Evolutionary conservation across 2,113 vertebrate species (phyloP), one percentile per base, ranked within the genome.

Genomic region (Athene cunicularia): DNA sequence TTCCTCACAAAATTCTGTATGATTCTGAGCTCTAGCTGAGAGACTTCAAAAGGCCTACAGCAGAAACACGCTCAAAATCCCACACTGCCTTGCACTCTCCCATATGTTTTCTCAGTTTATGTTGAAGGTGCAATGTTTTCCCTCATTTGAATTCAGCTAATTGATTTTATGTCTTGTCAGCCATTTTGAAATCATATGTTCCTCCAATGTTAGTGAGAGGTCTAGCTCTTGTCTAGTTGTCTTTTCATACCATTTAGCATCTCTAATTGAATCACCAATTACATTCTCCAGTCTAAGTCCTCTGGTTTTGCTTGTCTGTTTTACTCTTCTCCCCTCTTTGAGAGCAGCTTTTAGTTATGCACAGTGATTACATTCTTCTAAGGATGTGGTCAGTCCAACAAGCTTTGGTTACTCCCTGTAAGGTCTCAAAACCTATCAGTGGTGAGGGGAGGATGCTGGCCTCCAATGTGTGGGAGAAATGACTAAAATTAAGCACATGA

Each of bases 401-500:
- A 86, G 89, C 94, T 97, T 98, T 80, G 90, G 93, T 97, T 97
- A 96, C 96, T 96, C 77, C 96, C 97, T 94, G 49, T 87, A 96
- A 96, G 96, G 95, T 96, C 96, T 97, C 7, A 33, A 96, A 97
- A 97, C 96, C 97, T 98, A 76, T 93, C 91, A 93, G 97, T 94
- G 96, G 96, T 91, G 50, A 96, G 76, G 68, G 77, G 96, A 90
- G 93, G 95, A 96, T 94, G 86, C 88, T 95, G 96, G 91, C 49
- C 95, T 79, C 92, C 90, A 97, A 70, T 33, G 93, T 96, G 96
- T 96, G 97, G 97, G 97, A 97, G 91, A 97, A 95, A 98, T 97
- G 72, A 98, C 97, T 98, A 97, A 98, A 98, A 96, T 91, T 83
- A 97, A 96, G 97, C 97, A 98, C 97, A 97, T 98, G 97, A 98